A percentile compares a stretch with the other conserved stretches of the same genome.
phyloP scores from a whole-genome alignment of 2,888 invertebrate genomes.

The Spisula subtruncata region DNA sequence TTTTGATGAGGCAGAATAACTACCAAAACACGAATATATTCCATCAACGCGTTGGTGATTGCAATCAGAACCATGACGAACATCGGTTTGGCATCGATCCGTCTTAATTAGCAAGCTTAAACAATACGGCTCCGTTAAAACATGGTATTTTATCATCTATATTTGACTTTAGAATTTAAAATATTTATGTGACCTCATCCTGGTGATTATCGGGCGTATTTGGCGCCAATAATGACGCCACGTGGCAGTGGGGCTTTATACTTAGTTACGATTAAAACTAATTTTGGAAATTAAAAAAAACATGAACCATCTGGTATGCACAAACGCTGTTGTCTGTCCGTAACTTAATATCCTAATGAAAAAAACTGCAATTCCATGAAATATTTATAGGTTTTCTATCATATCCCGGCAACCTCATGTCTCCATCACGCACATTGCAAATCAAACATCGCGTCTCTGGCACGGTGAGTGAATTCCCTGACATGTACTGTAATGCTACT shows the following conservation, averaged over 20 bases:
- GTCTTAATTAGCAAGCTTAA: neutral
- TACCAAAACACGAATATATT: neutral
- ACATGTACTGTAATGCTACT: neutral
- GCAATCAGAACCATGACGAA: neutral
- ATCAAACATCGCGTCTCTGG: constrained; percentile 27
- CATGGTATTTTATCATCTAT: neutral
- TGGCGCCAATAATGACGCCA: neutral
- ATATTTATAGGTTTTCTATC: constrained; percentile 36
- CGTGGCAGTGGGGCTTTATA: neutral
- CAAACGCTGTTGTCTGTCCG: neutral
- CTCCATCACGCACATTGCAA: constrained; percentile 35
- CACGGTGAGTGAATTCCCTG: neutral
- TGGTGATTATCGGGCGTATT: neutral
- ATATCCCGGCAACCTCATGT: neutral
- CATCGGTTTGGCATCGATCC: neutral
- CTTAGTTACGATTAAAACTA: neutral
- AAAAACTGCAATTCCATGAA: constrained; percentile 26
- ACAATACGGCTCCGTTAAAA: neutral
- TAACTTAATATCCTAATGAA: constrained; percentile 21
- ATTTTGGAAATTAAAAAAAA: neutral
- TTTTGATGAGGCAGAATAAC: neutral
- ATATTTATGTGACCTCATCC: neutral
- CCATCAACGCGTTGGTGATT: neutral
- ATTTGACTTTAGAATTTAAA: constrained; percentile 3
- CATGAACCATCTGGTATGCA: neutral